Evolutionary conservation across 2,113 vertebrate genomes (phyloP), one percentile per base, ranked within the genome.

Genomic region (Ardeotis arabs): DNA sequence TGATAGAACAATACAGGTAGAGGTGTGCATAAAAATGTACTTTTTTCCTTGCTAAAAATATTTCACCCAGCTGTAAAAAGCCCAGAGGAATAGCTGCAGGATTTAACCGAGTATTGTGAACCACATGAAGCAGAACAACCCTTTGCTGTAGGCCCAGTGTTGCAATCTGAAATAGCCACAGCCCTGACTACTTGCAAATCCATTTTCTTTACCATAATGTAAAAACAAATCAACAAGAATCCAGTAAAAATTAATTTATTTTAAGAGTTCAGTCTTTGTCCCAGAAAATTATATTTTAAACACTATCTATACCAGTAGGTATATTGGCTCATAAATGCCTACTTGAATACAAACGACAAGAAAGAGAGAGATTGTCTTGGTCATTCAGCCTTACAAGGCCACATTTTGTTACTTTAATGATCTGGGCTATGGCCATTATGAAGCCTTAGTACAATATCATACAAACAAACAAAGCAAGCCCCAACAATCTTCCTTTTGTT

Each of bases 1-100:
- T 95, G 90, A 97, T 95, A 92, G 92, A 95, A 95, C 83, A 97
- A 96, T 89, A 90, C 79, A 80, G 79, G 79, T 77, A 74, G 50
- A 95, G 73, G 59, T 92, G 50, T 89, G 80, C 79, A 88, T 90
- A 79, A 94, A 93, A 95, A 84, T 86, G 50, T 82, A 77, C 56
- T 89, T 86, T 82, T 92, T 73, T 68, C 90, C 7, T 86, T 81
- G 22, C 50, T 96, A 90, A 95, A 88, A 90, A 90, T 95, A 90
- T 50, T 93, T 92, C 59, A 88, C 2, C 14, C 50, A 86, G 27
- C 11, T 83, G 15, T 84, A 70, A 80, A 63, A 86, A 83, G 7
- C 22, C 28, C 25, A 47, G 21, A 91, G 63, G 20, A 53, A 47
- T 20, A 80, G 10, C 9, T 63, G 18, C 63, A 77, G 50, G 28